Evolutionary conservation across 2,888 invertebrate species (phyloP), one percentile per base, ranked within the genome.

Genomic region (Ennomos erosarius): DNA sequence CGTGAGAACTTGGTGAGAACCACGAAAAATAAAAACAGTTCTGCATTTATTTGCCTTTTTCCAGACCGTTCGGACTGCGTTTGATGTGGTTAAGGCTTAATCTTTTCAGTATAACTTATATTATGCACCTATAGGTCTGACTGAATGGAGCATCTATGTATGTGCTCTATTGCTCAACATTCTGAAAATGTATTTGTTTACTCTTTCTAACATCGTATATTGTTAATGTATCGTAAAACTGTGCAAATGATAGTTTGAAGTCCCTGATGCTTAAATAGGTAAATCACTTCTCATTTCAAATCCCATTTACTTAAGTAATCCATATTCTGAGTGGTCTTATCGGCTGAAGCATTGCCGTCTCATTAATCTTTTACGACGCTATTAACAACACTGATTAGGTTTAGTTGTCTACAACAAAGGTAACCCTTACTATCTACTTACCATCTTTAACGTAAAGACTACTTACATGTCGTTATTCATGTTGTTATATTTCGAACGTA

Each of bases 251-350:
- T 26, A 26, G 26, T 43, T 35, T 5, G 16, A 51, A 47, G 42
- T 43, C 26, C 40, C 49, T 39, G 51, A 59, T 16, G 44, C 43
- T 48, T 45, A 38, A 47, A 53, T 59, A n/a, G n/a, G n/a, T n/a
- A 55, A 55, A 51, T 59, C 59, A 51, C 38, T 59, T 49, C 43
- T 53, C 54, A 50, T 54, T 62, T 51, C 50, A 57, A 48, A 54
- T 54, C 57, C 57, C 38, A 57, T 58, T 58, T 62, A 51, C 55
- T 44, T 61, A 47, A 38, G 40, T 64, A 63, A 68, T 68, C 62
- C 56, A 40, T 64, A 48, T 58, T 63, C 56, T 55, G 52, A 42
- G 42, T 57, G 57, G 51, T 66, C 58, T 53, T 58, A 61, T 51
- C 55, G 57, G 59, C 50, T 61, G 53, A 62, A 51, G 51, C 54